Conservation (phyloP, 2,797 vertebrate genomes). For the Helarctos malayanus region DNA sequence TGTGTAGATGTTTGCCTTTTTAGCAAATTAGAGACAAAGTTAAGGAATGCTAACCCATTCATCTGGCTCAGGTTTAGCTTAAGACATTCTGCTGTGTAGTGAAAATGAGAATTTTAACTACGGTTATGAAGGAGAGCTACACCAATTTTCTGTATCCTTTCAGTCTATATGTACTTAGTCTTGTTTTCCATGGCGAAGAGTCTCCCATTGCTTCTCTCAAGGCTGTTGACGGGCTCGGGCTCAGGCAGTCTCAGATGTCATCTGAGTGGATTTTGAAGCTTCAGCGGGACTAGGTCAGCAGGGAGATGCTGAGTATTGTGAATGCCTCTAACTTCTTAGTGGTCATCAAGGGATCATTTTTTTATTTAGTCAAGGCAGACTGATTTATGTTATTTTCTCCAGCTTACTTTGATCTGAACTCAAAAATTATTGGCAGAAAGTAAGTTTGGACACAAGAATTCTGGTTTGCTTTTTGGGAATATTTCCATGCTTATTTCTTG, state of each 20-base stretch:
- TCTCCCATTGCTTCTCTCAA: neutral
- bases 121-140: neutral
- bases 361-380: neutral
- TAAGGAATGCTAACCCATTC: neutral
- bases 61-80: neutral
- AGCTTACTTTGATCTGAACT: constrained; percentile 13
- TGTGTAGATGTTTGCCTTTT: constrained; percentile 7
- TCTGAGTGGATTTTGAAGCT: neutral
- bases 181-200: neutral
- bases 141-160: neutral
- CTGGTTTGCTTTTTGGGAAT: constrained; percentile 4
- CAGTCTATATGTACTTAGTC: accelerated
- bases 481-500: neutral
- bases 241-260: neutral
- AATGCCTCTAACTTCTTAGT: neutral
- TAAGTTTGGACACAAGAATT: neutral
- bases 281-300: neutral
- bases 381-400: constrained; percentile 44
- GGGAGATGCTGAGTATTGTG: neutral
- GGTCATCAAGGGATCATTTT: neutral
- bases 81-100: neutral
- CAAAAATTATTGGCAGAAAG: constrained; percentile 29
- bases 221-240: neutral
- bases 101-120: neutral
- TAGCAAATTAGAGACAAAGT: constrained; percentile 17